These are phyloP conservation scores for Drosophila insularis DNA, from an alignment of 1,140 invertebrate genomes.

Conservation along the genomic window DNA sequence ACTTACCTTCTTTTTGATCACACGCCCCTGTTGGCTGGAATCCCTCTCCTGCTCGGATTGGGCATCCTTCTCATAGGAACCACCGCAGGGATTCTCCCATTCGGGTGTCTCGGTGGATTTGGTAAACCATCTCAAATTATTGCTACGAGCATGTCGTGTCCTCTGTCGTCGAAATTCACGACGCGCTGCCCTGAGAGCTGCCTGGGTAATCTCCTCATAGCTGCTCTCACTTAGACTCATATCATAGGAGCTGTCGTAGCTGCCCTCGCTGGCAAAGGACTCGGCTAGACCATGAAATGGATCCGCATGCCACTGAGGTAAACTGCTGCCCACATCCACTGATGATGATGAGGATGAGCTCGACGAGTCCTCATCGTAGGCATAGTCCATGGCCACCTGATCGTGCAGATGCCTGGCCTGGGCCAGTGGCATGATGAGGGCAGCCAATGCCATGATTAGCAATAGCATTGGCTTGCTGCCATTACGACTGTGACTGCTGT, in stretches of 20 bases:
- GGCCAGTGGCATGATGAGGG: conserved; percentile 32
- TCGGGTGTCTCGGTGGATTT: conserved; percentile 34
- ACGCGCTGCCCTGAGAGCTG: conserved; percentile 39
- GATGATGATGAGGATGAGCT: background rate
- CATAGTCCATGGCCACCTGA: conserved; percentile 41
- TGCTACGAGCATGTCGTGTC: conserved; percentile 58
- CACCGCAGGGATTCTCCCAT: conserved; percentile 72
- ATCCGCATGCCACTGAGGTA: conserved; percentile 51
- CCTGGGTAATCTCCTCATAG: conserved; percentile 55
- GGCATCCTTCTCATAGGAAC: conserved; percentile 31
- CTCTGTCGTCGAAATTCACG: conserved; percentile 49
- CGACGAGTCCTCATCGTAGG: conserved; percentile 41
- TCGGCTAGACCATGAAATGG: conserved; percentile 57
- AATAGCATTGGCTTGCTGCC: conserved; percentile 22
- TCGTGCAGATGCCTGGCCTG: conserved; percentile 58
- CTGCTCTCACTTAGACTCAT: conserved; percentile 47
- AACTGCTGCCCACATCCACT: background rate
- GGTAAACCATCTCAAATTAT: conserved; percentile 41
- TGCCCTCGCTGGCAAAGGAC: conserved; percentile 41
- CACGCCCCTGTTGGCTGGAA: conserved; percentile 23
- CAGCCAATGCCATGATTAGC: conserved; percentile 43
- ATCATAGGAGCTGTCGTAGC: conserved; percentile 40
- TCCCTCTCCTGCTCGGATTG: conserved; percentile 14
- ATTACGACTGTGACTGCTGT: conserved; percentile 4
- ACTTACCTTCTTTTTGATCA: conserved; percentile 60